Evolutionary conservation across 2,113 vertebrate species (phyloP).

Genomic region (Coracopsis vasa): DNA sequence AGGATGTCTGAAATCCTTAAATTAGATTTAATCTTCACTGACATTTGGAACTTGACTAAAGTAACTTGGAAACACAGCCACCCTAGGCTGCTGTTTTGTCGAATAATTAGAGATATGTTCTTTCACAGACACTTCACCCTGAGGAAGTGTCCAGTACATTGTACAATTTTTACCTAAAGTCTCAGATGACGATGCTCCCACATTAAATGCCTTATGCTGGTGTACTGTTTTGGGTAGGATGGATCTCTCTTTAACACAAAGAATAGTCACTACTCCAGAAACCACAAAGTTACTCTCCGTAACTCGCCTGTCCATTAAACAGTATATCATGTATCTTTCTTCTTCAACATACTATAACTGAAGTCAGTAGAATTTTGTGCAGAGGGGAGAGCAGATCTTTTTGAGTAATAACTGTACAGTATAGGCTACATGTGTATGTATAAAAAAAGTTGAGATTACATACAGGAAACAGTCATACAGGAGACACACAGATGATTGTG

Average conservation of each 20-base stretch:
- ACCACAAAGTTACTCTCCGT: not conserved
- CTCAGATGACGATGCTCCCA: not conserved
- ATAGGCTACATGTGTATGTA: not conserved
- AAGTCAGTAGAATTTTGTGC: not conserved
- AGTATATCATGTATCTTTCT: not conserved
- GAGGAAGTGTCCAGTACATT: not conserved
- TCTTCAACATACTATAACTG: not conserved
- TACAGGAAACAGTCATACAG: not conserved
- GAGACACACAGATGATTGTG: not conserved
- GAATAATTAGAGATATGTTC: not conserved
- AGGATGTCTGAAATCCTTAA: not conserved
- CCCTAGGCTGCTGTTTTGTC: not conserved
- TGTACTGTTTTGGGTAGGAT: not conserved
- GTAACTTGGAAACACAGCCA: accelerated
- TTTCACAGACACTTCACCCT: not conserved
- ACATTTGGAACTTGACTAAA: not conserved
- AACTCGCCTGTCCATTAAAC: not conserved
- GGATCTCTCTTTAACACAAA: not conserved
- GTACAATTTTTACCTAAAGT: not conserved
- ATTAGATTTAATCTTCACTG: not conserved
- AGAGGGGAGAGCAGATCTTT: not conserved
- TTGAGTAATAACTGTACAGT: not conserved
- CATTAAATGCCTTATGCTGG: not conserved
- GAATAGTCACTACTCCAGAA: not conserved
- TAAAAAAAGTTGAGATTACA: not conserved